phyloP scores from a whole-genome alignment of 1,140 invertebrate species.

The Hydropsyche tenuis region DNA sequence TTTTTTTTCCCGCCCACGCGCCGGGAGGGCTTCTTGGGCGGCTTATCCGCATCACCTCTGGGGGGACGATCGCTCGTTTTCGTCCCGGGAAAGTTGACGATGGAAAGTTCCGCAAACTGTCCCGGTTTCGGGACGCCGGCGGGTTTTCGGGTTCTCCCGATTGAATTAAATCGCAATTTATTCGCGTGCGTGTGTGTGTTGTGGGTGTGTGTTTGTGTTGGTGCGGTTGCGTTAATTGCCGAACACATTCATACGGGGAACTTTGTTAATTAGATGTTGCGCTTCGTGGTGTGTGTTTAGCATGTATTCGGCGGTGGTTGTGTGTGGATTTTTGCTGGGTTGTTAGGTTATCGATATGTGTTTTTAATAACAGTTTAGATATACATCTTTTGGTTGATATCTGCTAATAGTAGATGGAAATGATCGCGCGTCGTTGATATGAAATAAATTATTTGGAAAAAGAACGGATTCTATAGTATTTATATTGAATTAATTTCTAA shows the following conservation, averaged over 20 bases:
- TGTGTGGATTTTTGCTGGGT: background rate
- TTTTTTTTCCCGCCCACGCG: constrained; percentile 10
- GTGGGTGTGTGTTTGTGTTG: constrained; percentile 17
- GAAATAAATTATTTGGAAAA: too few species aligned
- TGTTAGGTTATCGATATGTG: too few species aligned
- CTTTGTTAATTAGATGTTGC: constrained; percentile 49
- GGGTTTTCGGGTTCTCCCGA: constrained; percentile 30
- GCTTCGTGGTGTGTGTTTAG: background rate
- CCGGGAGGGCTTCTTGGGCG: background rate
- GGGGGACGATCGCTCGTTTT: background rate
- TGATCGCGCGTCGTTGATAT: too few species aligned
- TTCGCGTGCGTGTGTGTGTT: background rate
- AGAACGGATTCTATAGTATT: too few species aligned
- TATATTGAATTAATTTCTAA: too few species aligned
- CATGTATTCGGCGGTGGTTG: background rate
- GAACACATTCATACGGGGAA: constrained; percentile 47
- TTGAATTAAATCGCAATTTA: constrained; percentile 50
- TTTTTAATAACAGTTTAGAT: too few species aligned
- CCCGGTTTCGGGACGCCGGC: background rate
- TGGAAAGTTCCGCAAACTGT: constrained; percentile 12
- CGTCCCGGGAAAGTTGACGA: constrained; percentile 15
- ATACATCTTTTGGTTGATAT: too few species aligned
- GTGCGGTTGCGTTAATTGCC: constrained; percentile 47
- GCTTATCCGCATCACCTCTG: background rate
- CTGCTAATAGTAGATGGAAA: too few species aligned